Percentiles rank a stretch among this genome's conserved stretches.
Conservation (phyloP, 2,113 vertebrate genomes). For the Ovibos moschatus region DNA sequence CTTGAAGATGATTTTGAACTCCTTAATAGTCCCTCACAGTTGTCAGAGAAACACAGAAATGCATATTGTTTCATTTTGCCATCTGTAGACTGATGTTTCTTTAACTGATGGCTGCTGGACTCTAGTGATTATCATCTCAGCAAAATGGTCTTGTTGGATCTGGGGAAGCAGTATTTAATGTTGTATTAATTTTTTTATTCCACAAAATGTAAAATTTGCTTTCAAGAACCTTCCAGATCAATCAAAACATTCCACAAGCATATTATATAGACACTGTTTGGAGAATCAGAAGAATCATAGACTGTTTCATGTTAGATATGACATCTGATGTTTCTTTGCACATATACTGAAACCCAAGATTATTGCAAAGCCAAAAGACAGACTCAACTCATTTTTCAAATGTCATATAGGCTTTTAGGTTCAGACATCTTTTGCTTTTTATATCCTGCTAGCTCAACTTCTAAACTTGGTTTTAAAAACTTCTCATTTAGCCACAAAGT, state of each 20-base stretch:
- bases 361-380: not conserved
- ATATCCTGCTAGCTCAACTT: not conserved
- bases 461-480: constrained; percentile 26
- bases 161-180: not conserved
- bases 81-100: not conserved
- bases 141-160: not conserved
- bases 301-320: not conserved
- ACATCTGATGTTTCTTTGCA: not conserved
- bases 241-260: not conserved
- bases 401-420: not conserved
- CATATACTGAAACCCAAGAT: not conserved
- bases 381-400: not conserved
- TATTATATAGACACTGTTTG: not conserved
- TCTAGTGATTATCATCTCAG: not conserved
- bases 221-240: not conserved
- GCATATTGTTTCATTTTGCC: not conserved
- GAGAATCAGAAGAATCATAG: not conserved
- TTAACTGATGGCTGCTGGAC: not conserved
- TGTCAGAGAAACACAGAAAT: not conserved
- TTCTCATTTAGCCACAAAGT: not conserved
- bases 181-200: not conserved
- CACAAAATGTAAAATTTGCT: not conserved
- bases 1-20: not conserved
- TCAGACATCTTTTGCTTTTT: not conserved
- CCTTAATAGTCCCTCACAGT: not conserved